Evolutionary conservation across 2,797 vertebrate species (phyloP).

Genomic region (Poeciliopsis turneri): DNA sequence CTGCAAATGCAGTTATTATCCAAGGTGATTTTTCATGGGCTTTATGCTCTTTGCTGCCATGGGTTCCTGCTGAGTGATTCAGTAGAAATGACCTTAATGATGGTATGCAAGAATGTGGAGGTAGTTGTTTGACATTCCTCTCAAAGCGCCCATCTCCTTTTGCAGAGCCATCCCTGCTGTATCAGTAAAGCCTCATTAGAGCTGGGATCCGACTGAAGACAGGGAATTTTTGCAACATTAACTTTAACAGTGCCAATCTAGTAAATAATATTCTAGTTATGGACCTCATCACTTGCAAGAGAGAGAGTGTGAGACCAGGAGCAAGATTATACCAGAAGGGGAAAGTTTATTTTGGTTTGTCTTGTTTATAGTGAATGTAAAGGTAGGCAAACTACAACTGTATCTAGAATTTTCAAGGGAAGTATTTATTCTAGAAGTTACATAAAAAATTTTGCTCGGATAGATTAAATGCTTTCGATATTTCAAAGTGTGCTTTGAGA

Average conservation of each 20-base stretch:
- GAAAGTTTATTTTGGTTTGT: constrained; percentile 27
- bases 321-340: constrained; percentile 11
- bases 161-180: constrained; percentile 81
- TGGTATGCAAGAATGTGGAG: constrained; percentile 65
- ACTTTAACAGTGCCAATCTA: constrained; percentile 86
- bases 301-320: constrained; percentile 12
- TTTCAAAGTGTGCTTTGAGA: neutral
- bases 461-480: neutral
- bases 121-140: constrained; percentile 77
- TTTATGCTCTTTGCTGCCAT: constrained; percentile 52
- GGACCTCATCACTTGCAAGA: constrained; percentile 74
- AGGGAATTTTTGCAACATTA: constrained; percentile 88
- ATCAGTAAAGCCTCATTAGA: constrained; percentile 90
- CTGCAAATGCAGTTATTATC: constrained; percentile 73
- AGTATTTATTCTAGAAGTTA: neutral
- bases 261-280: constrained; percentile 89
- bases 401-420: neutral
- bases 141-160: constrained; percentile 65
- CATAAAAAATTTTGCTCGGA: neutral
- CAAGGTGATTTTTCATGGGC: constrained; percentile 64
- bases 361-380: constrained; percentile 27
- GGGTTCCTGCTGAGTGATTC: constrained; percentile 47
- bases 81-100: constrained; percentile 70
- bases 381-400: constrained; percentile 31
- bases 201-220: constrained; percentile 83